Evolutionary conservation across 2,888 invertebrate genomes (phyloP), one percentile per base, ranked within the genome.

Genomic region (Philopedon plagiatum): DNA sequence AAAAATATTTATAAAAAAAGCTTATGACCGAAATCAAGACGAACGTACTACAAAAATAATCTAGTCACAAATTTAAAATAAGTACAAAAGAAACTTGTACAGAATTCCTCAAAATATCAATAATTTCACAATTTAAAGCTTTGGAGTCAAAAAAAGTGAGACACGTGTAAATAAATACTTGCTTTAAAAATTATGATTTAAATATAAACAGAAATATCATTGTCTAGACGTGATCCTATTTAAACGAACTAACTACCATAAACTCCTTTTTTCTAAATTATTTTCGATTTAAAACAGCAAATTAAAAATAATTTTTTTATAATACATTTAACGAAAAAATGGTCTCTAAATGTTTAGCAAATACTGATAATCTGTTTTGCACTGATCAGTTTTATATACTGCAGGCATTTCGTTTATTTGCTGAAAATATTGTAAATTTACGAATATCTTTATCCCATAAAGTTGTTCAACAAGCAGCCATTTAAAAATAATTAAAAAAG

Each of bases 71-170:
- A 57, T 37, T 57, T 54, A 57, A 37, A 37, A 37, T 57, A 57
- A 37, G 39, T 57, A 34, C 57, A 37, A 21, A 29, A 29, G 18
- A 21, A 46, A 46, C 19, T 46, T 21, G 44, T 44, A 29, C 46
- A 23, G 23, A 9, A 18, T 44, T 44, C 2, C 19, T 44, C 11
- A 7, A 39, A 51, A 29, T 51, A 51, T 29, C 29, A 54, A 54
- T 54, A 54, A 54, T 54, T 54, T 54, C 51, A 29, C 18, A 29
- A 29, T 54, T 54, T 54, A 54, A 54, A 54, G 51, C 51, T 54
- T 54, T 54, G 29, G 29, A 54, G 51, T 54, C 29, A 9, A 54
- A 29, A n/a, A n/a, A n/a, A n/a, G n/a, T 54, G 18, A 54, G 26
- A 54, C 15, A 54, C 15, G 29, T 29, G 29, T n/a, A 39, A 29